Evolutionary conservation across 2,797 vertebrate genomes (phyloP).

Genomic region (Hapalemur alaotrensis): DNA sequence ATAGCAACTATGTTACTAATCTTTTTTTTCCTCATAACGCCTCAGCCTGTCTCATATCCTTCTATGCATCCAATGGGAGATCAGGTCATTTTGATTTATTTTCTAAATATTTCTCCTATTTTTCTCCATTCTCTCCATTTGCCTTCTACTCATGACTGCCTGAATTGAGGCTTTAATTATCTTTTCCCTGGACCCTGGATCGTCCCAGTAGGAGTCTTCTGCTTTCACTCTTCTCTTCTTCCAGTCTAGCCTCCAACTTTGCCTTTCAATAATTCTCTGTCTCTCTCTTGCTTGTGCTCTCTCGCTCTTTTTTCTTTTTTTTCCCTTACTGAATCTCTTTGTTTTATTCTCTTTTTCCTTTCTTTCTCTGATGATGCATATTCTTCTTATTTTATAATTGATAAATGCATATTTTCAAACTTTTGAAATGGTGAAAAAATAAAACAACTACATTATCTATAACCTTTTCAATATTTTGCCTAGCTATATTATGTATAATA

Average conservation of each 20-base stretch:
- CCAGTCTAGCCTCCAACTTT: fast-evolving
- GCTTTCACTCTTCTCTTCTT: no score
- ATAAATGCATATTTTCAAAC: not conserved
- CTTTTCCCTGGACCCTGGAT: not conserved
- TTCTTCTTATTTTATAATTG: not conserved
- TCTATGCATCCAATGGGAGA: not conserved
- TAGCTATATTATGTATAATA: not conserved
- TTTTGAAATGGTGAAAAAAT: not conserved
- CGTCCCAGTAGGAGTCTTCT: fast-evolving
- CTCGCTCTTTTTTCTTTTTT: not conserved
- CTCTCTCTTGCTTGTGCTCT: not conserved
- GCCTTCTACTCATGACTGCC: fast-evolving
- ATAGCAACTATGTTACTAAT: not conserved
- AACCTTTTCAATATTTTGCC: not conserved
- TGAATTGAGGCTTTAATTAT: fast-evolving
- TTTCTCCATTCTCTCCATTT: not conserved
- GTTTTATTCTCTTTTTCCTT: not conserved
- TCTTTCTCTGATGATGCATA: not conserved
- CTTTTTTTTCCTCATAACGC: not conserved
- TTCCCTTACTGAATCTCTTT: not conserved
- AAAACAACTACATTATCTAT: not conserved
- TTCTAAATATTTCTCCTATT: not conserved
- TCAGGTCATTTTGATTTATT: not conserved
- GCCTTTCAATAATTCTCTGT: not conserved
- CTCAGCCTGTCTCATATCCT: not conserved